Percentiles rank a stretch among this genome's conserved stretches.
phyloP scores from a whole-genome alignment of 2,113 vertebrate genomes.

The Neodontobutis hainanensis region DNA sequence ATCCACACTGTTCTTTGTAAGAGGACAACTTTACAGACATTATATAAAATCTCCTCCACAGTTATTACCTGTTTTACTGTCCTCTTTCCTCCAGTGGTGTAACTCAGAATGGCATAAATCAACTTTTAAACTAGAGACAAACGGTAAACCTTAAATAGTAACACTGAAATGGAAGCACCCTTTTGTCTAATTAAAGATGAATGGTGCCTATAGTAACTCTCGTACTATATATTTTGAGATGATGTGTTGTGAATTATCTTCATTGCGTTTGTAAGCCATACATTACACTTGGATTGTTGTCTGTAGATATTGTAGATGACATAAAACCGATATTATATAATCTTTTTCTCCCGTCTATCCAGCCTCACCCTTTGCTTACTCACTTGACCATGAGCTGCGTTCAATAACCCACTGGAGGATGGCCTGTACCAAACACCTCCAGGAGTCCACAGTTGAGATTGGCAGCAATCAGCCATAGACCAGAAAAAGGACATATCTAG shows the following conservation, averaged over 20 bases:
- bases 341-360: conserved; percentile 9
- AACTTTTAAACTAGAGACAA: neutral
- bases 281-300: neutral
- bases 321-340: conserved; percentile 5
- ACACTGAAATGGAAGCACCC: no score
- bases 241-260: neutral
- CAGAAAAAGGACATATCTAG: neutral
- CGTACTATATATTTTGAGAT: no score
- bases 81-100: neutral
- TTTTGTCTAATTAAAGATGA: no score
- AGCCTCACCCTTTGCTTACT: conserved; percentile 14
- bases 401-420: conserved; percentile 59
- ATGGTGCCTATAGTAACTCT: no score
- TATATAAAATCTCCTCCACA: neutral
- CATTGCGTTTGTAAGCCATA: neutral
- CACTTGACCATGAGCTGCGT: conserved; percentile 24
- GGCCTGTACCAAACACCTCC: conserved; percentile 33
- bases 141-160: no score
- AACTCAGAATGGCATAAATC: neutral
- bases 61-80: neutral
- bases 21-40: conserved; percentile 29
- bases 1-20: conserved; percentile 17
- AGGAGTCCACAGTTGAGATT: conserved; percentile 29
- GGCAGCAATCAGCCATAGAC: conserved; percentile 20
- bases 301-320: neutral